Conservation (phyloP, 2,888 invertebrate genomes). For the Platycnemis pennipes region DNA sequence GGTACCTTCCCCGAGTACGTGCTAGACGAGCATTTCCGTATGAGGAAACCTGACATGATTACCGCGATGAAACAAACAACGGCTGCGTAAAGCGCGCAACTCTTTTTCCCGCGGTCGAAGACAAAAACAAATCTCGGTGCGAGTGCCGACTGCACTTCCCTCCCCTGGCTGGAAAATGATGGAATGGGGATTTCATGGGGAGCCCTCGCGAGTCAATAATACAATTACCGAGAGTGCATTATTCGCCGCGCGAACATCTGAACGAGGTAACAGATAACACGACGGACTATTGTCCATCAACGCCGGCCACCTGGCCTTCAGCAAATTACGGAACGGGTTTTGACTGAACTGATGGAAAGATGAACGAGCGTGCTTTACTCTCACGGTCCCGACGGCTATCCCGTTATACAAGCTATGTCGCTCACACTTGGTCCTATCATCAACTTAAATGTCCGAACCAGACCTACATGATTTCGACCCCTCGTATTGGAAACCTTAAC, state of each 20-base stretch:
- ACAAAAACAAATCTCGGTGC: neutral
- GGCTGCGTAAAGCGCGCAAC: neutral
- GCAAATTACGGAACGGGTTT: neutral
- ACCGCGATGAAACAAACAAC: neutral
- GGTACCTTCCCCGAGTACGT: neutral
- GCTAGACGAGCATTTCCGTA: neutral
- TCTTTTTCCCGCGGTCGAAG: neutral
- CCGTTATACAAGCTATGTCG: too few species aligned
- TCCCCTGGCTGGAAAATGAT: neutral
- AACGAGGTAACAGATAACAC: neutral
- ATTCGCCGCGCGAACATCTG: neutral
- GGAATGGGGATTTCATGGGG: neutral
- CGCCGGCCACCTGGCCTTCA: neutral
- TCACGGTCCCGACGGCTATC: too few species aligned
- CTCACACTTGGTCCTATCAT: too few species aligned
- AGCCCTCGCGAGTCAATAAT: neutral
- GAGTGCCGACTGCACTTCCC: neutral
- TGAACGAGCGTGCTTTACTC: neutral
- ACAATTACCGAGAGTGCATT: neutral
- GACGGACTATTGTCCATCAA: neutral
- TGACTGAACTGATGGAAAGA: neutral
- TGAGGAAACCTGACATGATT: constrained; percentile 2
- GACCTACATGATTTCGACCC: too few species aligned
- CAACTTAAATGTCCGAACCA: too few species aligned
- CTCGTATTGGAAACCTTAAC: too few species aligned